phyloP scores from a whole-genome alignment of 2,888 invertebrate genomes.

The Epiblema foenella region DNA sequence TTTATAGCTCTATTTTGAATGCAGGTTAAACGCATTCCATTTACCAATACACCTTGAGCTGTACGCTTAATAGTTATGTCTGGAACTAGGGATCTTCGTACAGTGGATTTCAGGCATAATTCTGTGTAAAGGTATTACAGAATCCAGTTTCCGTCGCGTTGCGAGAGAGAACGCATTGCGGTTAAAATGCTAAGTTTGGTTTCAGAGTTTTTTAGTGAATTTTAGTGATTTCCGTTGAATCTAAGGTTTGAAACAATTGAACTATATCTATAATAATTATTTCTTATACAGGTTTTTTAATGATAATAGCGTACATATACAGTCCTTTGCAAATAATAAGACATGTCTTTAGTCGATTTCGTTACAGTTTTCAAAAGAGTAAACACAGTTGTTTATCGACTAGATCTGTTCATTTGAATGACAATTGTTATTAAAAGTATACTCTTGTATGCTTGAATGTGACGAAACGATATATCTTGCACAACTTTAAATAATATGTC shows the following conservation, averaged over 20 bases:
- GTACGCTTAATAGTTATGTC: not conserved
- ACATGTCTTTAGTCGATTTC: not conserved
- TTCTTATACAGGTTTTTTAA: not conserved
- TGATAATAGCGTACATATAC: conserved; percentile 32
- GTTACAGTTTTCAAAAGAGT: conserved; percentile 20
- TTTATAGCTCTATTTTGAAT: conserved; percentile 7
- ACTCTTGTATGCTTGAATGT: not conserved
- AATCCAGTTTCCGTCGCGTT: conserved; percentile 61
- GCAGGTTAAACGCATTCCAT: conserved; percentile 5
- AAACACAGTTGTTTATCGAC: conserved; percentile 2
- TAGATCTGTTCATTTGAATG: conserved; percentile 6
- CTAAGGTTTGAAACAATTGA: conserved; percentile 8
- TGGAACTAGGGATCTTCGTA: not conserved
- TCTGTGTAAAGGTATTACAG: conserved; percentile 57
- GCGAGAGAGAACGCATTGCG: conserved; percentile 62
- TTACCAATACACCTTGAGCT: conserved; percentile 16
- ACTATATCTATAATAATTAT: not conserved
- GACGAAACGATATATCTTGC: not conserved
- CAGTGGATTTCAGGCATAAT: conserved; percentile 47
- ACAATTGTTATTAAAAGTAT: conserved; percentile 14
- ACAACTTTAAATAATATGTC: too few relatives aligned
- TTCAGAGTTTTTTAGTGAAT: not conserved
- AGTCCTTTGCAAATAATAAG: conserved; percentile 15
- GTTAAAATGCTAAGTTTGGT: conserved; percentile 3
- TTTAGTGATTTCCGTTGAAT: conserved; percentile 15